These are phyloP conservation scores for Saccopteryx leptura DNA, from an alignment of 2,113 vertebrate genomes.

Conservation along the genomic window DNA sequence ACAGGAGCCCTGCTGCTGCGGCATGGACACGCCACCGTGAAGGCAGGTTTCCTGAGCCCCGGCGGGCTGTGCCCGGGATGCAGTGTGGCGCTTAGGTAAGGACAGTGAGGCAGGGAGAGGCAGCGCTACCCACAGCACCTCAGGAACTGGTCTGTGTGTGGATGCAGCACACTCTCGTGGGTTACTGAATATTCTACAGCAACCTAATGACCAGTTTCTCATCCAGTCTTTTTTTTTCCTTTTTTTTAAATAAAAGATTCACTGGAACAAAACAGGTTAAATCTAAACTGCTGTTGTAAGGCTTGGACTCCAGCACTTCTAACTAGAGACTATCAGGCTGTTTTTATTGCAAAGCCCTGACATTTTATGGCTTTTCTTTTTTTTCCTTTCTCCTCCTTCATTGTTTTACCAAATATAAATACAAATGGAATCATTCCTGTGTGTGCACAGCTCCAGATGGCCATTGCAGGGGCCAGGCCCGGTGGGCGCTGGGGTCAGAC, in stretches of 20 bases:
- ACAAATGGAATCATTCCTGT: not conserved
- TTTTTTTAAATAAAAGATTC: not conserved
- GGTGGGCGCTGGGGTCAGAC: too few species aligned
- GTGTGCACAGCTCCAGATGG: not conserved
- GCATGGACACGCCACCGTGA: not conserved
- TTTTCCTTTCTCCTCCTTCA: not conserved
- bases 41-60: not conserved
- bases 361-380: not conserved
- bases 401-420: not conserved
- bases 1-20: not conserved
- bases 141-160: not conserved
- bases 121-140: not conserved
- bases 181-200: not conserved
- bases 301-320: not conserved
- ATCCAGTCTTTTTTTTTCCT: not conserved
- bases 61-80: not conserved
- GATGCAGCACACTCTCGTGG: not conserved
- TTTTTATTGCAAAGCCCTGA: not conserved
- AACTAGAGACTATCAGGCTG: not conserved
- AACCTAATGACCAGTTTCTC: not conserved
- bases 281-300: constrained; percentile 12
- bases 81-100: not conserved
- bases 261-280: not conserved
- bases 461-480: not conserved
- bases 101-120: not conserved